Evolutionary conservation across 2,797 vertebrate genomes (phyloP).

Genomic region (Loris lydekkerianus): DNA sequence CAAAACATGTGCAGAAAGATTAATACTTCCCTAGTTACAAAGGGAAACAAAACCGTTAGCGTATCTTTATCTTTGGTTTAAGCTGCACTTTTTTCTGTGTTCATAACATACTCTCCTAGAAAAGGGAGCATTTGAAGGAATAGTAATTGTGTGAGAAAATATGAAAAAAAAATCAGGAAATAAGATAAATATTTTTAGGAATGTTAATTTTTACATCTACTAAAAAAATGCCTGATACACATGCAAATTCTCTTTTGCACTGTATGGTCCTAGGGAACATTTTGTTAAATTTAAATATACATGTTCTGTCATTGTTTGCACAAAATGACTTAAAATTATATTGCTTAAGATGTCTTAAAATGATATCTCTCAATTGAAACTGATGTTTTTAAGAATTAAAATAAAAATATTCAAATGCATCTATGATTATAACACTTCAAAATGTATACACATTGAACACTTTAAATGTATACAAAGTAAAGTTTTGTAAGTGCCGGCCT

Average conservation of each 20-base stretch:
- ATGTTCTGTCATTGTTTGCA: not conserved
- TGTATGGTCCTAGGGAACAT: not conserved
- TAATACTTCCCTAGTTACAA: not conserved
- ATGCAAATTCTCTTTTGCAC: not conserved
- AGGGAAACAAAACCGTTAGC: not conserved
- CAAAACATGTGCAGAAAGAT: not conserved
- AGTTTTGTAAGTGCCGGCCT: not conserved
- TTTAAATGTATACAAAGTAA: not conserved
- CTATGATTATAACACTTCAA: not conserved
- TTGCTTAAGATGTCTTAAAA: not conserved
- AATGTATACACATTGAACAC: not conserved
- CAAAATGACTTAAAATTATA: not conserved
- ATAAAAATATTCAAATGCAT: not conserved
- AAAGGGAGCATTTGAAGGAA: not conserved
- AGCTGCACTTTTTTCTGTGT: not conserved
- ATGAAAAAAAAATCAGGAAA: not conserved
- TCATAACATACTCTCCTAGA: not conserved
- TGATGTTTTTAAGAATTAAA: not conserved
- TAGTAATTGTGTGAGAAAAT: not conserved
- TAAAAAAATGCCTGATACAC: not conserved
- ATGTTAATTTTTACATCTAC: not conserved
- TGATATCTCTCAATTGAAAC: not conserved
- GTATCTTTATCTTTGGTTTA: not conserved
- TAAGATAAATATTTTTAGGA: not conserved
- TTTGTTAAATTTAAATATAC: not conserved